phyloP scores from a whole-genome alignment of 2,888 invertebrate species.

The Coenonympha glycerion region DNA sequence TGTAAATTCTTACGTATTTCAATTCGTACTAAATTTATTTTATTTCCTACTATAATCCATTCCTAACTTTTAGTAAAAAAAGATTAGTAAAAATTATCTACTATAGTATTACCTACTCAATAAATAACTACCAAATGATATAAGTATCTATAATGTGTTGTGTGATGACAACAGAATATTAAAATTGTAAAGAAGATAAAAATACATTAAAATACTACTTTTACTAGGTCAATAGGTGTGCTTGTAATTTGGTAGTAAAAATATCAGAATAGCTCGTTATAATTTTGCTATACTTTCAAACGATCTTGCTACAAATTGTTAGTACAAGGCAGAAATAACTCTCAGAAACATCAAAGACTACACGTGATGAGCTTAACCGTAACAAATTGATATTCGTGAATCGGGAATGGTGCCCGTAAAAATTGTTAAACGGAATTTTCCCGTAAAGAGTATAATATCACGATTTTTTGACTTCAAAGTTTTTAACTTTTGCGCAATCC shows the following conservation, averaged over 20 bases:
- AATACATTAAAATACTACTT: background rate
- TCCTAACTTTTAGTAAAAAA: too few relatives aligned
- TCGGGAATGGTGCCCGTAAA: conserved; percentile 26
- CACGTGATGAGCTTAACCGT: conserved; percentile 34
- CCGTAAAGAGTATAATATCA: conserved; percentile 30
- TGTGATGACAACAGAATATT: background rate
- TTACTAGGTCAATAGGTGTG: conserved; percentile 5
- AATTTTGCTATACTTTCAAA: conserved; percentile 11
- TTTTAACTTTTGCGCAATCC: conserved; percentile 13
- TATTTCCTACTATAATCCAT: too few relatives aligned
- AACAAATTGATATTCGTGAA: conserved; percentile 38
- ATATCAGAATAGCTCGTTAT: conserved; percentile 9
- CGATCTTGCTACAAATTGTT: conserved; percentile 19
- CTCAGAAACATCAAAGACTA: conserved; percentile 34
- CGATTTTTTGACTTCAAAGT: conserved; percentile 15
- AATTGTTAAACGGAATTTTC: conserved; percentile 26
- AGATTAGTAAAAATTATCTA: too few relatives aligned
- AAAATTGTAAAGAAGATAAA: background rate
- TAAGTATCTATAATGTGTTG: too few relatives aligned
- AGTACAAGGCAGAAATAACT: conserved; percentile 29
- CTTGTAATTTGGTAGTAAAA: conserved; percentile 10
- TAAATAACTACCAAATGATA: too few relatives aligned
- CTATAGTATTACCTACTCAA: too few relatives aligned
- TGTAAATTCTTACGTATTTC: too few relatives aligned
- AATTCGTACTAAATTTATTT: too few relatives aligned